Base-by-base conservation (phyloP, 1,140 invertebrate species). In the Myzus persicae region DNA sequence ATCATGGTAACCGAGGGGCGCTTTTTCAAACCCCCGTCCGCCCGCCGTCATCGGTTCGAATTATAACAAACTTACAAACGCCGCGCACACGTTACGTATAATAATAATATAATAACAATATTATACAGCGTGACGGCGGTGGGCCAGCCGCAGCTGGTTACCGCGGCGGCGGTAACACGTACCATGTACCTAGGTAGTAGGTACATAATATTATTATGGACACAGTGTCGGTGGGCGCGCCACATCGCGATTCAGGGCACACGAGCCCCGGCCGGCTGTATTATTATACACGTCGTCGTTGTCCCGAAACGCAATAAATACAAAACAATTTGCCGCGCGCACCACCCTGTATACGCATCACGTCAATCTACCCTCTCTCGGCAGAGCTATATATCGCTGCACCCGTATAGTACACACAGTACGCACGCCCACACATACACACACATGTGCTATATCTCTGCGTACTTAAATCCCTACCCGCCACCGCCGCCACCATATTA, bases 351-450 rank as follows among this genome's bases (percentile, higher is more conserved):
- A 87, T 82, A 84, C 31, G 7, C 31, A 51, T 51, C 48, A 87
- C 85, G n/a, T 87, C 85, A 87, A 87, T 87, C 85, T 36, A 87
- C 85, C 85, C 85, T 87, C 85, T 87, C 42, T n/a, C 44, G 46
- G 44, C 14, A 42, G 1, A 18, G 31, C 85, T n/a, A n/a, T 24
- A 38, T 8, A 38, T 26, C 38, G 36, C 48, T 31, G n/a, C 20
- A 31, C 59, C 40, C 59, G 67, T 48, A 82, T 91, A 81, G n/a
- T 36, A 42, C 51, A 20, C 36, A 76, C 26, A n/a, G n/a, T n/a
- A 59, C 48, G 42, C 59, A 38, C 31, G 22, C 59, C n/a, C 40
- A 20, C 59, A 8, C 40, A 9, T 14, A 14, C 51, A 54, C 26
- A 38, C n/a, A 36, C 24, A n/a, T 76, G 8, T 36, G 14, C 26